Base-by-base conservation (phyloP, 2,888 invertebrate species). In the Torymus texanus region DNA sequence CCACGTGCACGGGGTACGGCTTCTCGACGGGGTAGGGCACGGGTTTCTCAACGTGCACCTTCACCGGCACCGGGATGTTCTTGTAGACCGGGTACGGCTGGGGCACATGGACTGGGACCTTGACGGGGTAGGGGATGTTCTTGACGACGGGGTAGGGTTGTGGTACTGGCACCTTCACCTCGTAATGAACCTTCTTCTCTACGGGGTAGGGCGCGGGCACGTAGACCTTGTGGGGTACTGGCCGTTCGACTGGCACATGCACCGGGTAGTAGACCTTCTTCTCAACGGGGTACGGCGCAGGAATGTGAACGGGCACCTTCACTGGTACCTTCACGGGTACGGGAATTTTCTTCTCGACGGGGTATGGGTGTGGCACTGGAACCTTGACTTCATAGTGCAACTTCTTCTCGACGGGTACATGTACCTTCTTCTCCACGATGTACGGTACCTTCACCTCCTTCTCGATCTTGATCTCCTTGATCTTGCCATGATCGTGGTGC, bases 51-150 rank as follows among this genome's bases (percentile, higher is more conserved):
- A 96, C 95, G 0, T 91, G 93, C 1, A 95, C 94, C 84, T 93
- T 92, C 0, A 95, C 95, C 80, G 95, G 94, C 85, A 94, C 94
- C 82, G 94, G 95, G 65, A 95, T 91, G 81, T 93, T 92, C 87
- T 95, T 95, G 86, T 94, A 94, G 21, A 95, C 95, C 67, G 95
- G 94, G 90, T 93, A 95, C 14, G 95, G 95, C 81, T 94, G 94
- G 73, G 93, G 92, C 65, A 95, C 93, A 87, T 95, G 95, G 77
- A 95, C 95, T 78, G 94, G 93, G 5, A 95, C 92, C 86, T 94
- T 94, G 59, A 95, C 94, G 82, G 94, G 92, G 86, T 93, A 93
- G 72, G 94, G 94, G 2, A 94, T 92, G 84, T 92, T 93, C 82
- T 93, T 93, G 75, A 93, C 92, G 0, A 94, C 92, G 2, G 90